Percentiles rank a stretch among this genome's conserved stretches.
phyloP scores from a whole-genome alignment of 2,113 vertebrate genomes.

The Brienomyrus brachyistius region DNA sequence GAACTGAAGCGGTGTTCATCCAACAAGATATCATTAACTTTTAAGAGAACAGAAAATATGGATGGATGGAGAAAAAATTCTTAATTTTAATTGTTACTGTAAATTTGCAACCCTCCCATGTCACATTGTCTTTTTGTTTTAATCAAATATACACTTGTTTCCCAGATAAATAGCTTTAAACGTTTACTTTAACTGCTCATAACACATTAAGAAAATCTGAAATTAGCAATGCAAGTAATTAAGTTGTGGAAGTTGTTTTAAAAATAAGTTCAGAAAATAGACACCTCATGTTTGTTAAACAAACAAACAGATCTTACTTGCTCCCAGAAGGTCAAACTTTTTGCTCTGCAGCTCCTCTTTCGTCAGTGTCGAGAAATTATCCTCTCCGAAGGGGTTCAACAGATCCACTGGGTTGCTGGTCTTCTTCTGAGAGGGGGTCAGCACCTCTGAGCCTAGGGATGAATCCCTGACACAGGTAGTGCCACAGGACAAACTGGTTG shows the following conservation, averaged over 20 bases:
- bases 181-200: neutral
- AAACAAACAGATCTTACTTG: slow-evolving; percentile 75
- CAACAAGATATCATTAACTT: neutral
- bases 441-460: slow-evolving; percentile 56
- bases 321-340: slow-evolving; percentile 94
- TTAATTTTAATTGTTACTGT: neutral
- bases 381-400: slow-evolving; percentile 97
- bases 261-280: neutral
- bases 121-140: neutral
- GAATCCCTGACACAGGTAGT: slow-evolving; percentile 48
- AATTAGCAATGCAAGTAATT: neutral
- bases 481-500: neutral
- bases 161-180: neutral
- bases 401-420: slow-evolving; percentile 82
- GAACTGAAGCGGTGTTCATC: neutral
- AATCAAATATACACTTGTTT: neutral
- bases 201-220: neutral
- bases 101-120: neutral
- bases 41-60: neutral
- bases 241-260: neutral
- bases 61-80: too few species aligned
- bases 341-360: slow-evolving; percentile 93
- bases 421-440: slow-evolving; percentile 60
- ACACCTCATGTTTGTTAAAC: neutral
- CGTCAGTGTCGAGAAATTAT: slow-evolving; percentile 92